Conservation (phyloP, 2,113 vertebrate species). For the Motacilla tschutschensis region DNA sequence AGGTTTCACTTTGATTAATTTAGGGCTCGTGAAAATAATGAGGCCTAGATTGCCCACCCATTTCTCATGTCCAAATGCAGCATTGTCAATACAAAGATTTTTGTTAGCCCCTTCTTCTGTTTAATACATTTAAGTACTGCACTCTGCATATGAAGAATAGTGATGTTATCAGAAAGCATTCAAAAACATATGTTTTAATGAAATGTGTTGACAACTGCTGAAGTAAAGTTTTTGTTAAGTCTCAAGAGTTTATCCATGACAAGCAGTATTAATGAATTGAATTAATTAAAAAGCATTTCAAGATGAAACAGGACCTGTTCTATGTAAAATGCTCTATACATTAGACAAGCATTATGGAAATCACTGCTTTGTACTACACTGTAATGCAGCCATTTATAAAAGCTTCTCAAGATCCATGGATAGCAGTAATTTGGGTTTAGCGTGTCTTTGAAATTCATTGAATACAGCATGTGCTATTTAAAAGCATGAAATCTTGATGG, state of each 20-base stretch:
- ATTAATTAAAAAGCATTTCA: constrained; percentile 79
- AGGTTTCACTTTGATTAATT: neutral
- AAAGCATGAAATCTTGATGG: constrained; percentile 64
- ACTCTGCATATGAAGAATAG: constrained; percentile 59
- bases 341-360: constrained; percentile 78
- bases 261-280: constrained; percentile 75
- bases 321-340: constrained; percentile 71
- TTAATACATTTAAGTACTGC: constrained; percentile 70
- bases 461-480: constrained; percentile 61
- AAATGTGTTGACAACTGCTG: constrained; percentile 73
- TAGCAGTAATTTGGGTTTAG: constrained; percentile 67
- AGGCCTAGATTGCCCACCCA: neutral
- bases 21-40: neutral
- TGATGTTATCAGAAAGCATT: constrained; percentile 56
- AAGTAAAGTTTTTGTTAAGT: constrained; percentile 73
- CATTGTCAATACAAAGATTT: constrained; percentile 1
- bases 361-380: constrained; percentile 67
- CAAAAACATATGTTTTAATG: constrained; percentile 66
- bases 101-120: neutral
- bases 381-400: constrained; percentile 73
- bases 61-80: constrained; percentile 8
- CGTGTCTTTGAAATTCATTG: constrained; percentile 70
- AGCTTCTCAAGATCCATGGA: constrained; percentile 68
- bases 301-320: constrained; percentile 70
- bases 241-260: constrained; percentile 73